Evolutionary conservation across 2,888 invertebrate species (phyloP).

Genomic region (Eulithis testata): DNA sequence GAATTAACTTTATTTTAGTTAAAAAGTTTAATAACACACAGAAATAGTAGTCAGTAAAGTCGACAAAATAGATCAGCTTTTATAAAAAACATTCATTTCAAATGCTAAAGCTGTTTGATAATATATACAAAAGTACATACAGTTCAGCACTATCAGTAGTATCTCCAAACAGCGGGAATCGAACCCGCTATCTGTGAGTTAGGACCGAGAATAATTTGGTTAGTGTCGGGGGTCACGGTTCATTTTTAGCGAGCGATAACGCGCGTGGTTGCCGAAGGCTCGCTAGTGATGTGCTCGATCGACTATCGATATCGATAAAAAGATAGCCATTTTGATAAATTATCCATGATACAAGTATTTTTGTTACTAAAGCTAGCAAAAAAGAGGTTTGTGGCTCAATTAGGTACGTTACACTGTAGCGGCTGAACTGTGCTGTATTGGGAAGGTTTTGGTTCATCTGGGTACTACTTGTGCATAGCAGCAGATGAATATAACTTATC

Average conservation of each 20-base stretch:
- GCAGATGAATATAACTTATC: no score
- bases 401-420: no score
- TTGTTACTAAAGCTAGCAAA: no score
- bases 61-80: no score
- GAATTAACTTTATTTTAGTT: neutral
- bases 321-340: neutral
- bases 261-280: constrained; percentile 80
- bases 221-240: constrained; percentile 53
- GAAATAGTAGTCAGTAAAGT: no score
- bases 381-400: no score
- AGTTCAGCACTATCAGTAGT: constrained; percentile 43
- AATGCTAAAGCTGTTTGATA: neutral
- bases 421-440: no score
- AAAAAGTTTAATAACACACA: no score
- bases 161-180: constrained; percentile 54
- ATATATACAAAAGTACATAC: neutral
- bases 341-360: no score
- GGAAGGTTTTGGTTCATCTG: no score
- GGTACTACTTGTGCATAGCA: no score
- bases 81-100: no score
- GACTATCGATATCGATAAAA: constrained; percentile 34
- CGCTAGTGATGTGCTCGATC: constrained; percentile 55
- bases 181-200: constrained; percentile 60
- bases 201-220: constrained; percentile 49
- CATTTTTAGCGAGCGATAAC: constrained; percentile 77